Evolutionary conservation across 2,888 invertebrate species (phyloP).

Genomic region (Macrosoma leucophasiata): DNA sequence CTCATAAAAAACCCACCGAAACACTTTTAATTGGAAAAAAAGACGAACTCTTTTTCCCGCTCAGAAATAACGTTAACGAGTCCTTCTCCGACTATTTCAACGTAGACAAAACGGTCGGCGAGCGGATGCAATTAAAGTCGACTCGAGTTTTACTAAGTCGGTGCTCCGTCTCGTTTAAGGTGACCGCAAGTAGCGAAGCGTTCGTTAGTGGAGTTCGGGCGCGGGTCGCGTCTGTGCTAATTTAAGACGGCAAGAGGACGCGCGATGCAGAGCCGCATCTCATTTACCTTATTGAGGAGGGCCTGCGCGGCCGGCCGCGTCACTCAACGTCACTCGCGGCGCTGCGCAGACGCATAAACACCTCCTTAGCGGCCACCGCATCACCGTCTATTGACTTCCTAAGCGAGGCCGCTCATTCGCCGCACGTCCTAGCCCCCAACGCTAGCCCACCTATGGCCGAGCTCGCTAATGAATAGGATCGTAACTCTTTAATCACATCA

Average conservation of each 20-base stretch:
- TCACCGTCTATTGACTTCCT: no score
- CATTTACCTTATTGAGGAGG: conserved; percentile 65
- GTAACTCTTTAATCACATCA: no score
- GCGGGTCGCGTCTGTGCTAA: conserved; percentile 40
- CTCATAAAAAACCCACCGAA: conserved; percentile 40
- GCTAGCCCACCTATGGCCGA: conserved; percentile 20
- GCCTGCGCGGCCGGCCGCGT: conserved; percentile 48
- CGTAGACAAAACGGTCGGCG: no score
- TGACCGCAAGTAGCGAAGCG: conserved; percentile 54
- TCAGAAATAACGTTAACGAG: conserved; percentile 33
- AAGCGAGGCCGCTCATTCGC: conserved; percentile 5
- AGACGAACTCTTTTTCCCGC: conserved; percentile 45
- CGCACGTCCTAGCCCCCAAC: conserved; percentile 1
- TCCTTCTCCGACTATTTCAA: conserved; percentile 30
- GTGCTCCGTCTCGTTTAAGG: conserved; percentile 42
- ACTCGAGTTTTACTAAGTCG: no score
- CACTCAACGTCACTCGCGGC: conserved; percentile 56
- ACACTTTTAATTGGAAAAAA: conserved; percentile 62
- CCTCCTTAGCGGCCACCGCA: conserved; percentile 40
- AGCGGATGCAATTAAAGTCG: no score
- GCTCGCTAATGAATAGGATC: conserved; percentile 24
- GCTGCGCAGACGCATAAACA: conserved; percentile 48
- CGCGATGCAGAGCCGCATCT: conserved; percentile 41
- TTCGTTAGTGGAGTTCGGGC: conserved; percentile 38
- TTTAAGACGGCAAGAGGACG: conserved; percentile 35